phyloP scores from a whole-genome alignment of 2,888 invertebrate species.

The Dynastes tityus region DNA sequence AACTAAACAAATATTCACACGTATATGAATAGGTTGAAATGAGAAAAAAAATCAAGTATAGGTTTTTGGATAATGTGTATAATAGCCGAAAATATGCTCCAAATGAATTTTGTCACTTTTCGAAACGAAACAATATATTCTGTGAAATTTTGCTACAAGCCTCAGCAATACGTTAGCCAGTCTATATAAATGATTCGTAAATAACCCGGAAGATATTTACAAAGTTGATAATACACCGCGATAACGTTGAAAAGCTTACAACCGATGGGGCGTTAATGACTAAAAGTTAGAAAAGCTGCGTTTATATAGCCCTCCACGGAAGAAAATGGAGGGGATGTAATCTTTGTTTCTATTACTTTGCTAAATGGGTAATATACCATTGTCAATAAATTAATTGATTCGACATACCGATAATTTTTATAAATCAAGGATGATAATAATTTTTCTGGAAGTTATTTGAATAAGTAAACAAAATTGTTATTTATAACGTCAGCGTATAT shows the following conservation, averaged over 20 bases:
- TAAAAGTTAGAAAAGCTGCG: conserved; percentile 13
- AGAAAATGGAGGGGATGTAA: conserved; percentile 33
- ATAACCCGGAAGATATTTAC: conserved; percentile 4
- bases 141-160: conserved; percentile 74
- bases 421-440: conserved; percentile 2
- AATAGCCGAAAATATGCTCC: conserved; percentile 68
- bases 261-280: conserved; percentile 15
- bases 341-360: conserved; percentile 17
- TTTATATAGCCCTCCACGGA: conserved; percentile 19
- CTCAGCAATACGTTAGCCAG: conserved; percentile 64
- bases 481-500: neutral
- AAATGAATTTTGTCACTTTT: conserved; percentile 66
- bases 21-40: neutral
- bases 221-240: neutral
- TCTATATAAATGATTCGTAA: conserved; percentile 54
- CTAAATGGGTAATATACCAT: conserved; percentile 62
- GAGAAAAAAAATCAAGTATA: conserved; percentile 64
- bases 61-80: conserved; percentile 70
- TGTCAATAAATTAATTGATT: conserved; percentile 28
- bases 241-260: neutral
- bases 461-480: conserved; percentile 6
- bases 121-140: conserved; percentile 73
- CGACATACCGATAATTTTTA: conserved; percentile 20
- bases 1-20: neutral
- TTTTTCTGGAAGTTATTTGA: conserved; percentile 12